phyloP scores from a whole-genome alignment of 2,888 invertebrate genomes.

The Xestoiulus laeticollis region DNA sequence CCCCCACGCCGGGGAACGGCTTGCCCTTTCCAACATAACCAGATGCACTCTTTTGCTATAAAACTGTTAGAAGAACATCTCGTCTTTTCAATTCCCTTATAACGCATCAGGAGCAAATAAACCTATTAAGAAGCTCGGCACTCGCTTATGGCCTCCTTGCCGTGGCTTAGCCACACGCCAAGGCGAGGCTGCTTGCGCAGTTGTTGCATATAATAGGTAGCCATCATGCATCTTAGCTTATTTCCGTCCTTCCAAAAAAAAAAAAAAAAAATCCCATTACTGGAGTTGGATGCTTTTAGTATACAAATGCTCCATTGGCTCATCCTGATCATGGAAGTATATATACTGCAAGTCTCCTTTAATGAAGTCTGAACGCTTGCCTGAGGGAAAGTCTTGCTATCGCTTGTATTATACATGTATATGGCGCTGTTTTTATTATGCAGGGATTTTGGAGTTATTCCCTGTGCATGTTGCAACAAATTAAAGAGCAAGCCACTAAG shows the following conservation, averaged over 20 bases:
- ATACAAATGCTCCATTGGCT: slow-evolving; percentile 28
- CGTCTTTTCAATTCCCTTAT: slow-evolving; percentile 18
- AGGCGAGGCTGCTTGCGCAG: neutral
- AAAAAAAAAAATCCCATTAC: slow-evolving; percentile 9
- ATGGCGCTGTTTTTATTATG: neutral
- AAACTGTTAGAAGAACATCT: neutral
- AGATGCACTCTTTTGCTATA: neutral
- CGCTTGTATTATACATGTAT: neutral
- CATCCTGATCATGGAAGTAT: neutral
- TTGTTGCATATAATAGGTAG: neutral
- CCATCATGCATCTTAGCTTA: slow-evolving; percentile 34
- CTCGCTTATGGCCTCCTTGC: neutral
- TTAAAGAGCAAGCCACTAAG: slow-evolving; percentile 9
- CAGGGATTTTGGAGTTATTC: neutral
- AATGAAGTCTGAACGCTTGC: neutral
- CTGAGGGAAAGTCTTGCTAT: neutral
- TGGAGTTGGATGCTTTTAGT: slow-evolving; percentile 16
- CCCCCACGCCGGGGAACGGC: neutral
- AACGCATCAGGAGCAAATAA: slow-evolving; percentile 23
- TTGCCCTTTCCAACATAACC: neutral
- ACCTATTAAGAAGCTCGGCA: slow-evolving; percentile 37
- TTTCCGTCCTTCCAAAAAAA: neutral
- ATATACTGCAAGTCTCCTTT: neutral
- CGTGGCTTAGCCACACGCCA: slow-evolving; percentile 22
- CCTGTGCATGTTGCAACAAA: neutral